Evolutionary conservation across 2,797 vertebrate genomes (phyloP), one percentile per base, ranked within the genome.

Genomic region (Eulemur rubriventer): DNA sequence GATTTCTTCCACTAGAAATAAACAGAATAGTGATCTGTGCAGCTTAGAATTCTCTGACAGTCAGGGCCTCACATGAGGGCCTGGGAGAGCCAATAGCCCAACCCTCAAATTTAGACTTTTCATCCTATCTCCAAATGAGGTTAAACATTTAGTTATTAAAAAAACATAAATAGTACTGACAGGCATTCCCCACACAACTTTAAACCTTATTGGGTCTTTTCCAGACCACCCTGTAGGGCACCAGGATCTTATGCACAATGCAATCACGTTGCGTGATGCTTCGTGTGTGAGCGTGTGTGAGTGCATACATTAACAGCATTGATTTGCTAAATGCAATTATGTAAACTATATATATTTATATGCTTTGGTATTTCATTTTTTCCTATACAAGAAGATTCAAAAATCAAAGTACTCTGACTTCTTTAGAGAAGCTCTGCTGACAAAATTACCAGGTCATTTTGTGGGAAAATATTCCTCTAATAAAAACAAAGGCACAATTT

Each of bases 371-470:
- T 79, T 87, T 95, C n/a, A 33, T 6, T 17, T 85, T 48, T 81
- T 92, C 57, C 20, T 13, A 28, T 46, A 11, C 24, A 72, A 90
- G n/a, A 85, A 94, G 52, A 84, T 50, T 94, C 8, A 50, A 78
- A 96, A 88, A 46, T 92, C 28, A 63, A 95, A 79, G 46, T 50
- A 22, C 17, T 93, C 70, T 95, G 76, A 84, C 28, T 4, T 94
- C 67, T 95, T 72, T 63, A 16, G 38, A 95, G 48, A 85, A 80
- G 48, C n/a, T 76, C 86, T 72, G n/a, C 65, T 93, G 48, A 63
- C 30, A 85, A 22, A 61, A 93, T 46, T 43, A 35, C 11, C 8
- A 95, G 22, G 46, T 73, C 86, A 24, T 75, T 84, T 43, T 75
- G 10, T 76, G 48, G 26, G 48, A 84, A 95, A 90, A 91, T 10